phyloP scores from a whole-genome alignment of 2,888 invertebrate species.

The Microdon myrmicae region DNA sequence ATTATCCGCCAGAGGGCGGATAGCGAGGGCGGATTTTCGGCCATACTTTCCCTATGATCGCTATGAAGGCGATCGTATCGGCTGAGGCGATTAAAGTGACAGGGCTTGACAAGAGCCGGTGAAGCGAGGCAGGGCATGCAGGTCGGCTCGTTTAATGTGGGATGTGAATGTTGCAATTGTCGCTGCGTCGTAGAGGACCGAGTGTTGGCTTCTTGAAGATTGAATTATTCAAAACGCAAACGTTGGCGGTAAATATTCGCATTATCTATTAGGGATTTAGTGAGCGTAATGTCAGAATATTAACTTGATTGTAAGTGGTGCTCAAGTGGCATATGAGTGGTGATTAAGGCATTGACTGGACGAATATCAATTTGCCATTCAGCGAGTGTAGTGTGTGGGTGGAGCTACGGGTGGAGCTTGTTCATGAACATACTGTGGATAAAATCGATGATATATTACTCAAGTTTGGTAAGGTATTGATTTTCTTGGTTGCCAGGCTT shows the following conservation, averaged over 20 bases:
- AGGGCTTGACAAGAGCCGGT: constrained; percentile 17
- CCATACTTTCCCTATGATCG: constrained; percentile 16
- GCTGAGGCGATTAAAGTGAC: constrained; percentile 42
- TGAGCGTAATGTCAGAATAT: constrained; percentile 47
- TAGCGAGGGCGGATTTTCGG: constrained; percentile 20
- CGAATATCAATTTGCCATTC: constrained; percentile 22
- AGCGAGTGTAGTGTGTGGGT: constrained; percentile 12
- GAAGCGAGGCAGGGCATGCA: neutral
- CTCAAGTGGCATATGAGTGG: constrained; percentile 29
- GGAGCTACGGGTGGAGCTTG: constrained; percentile 25
- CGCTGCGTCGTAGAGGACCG: constrained; percentile 7
- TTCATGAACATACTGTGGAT: neutral
- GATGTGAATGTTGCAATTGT: constrained; percentile 8
- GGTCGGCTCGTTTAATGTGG: constrained; percentile 33
- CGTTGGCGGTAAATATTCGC: constrained; percentile 41
- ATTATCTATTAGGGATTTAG: constrained; percentile 36
- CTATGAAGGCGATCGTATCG: constrained; percentile 36
- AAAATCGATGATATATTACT: no score
- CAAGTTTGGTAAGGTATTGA: no score
- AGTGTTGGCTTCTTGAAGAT: constrained; percentile 30
- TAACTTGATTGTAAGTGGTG: constrained; percentile 47
- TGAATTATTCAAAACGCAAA: constrained; percentile 49
- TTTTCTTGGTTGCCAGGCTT: no score
- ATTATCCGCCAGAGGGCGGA: constrained; percentile 4
- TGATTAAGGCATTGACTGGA: constrained; percentile 28